Evolutionary conservation across 2,113 vertebrate genomes (phyloP).

Genomic region (Patagioenas fasciata): DNA sequence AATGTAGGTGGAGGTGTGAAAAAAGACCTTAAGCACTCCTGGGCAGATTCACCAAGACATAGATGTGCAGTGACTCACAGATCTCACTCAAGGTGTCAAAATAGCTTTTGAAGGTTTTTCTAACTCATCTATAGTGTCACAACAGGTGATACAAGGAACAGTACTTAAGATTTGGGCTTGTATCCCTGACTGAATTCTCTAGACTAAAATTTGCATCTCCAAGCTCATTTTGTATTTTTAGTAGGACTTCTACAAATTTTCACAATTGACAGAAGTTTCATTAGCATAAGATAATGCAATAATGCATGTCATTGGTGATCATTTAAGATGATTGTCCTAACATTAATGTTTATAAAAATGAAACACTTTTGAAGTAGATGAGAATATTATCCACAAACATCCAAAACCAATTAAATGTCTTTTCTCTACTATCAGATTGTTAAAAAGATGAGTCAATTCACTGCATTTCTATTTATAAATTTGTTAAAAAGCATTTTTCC

Average conservation of each 20-base stretch:
- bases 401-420: not conserved
- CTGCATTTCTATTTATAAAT: not conserved
- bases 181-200: not conserved
- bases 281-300: not conserved
- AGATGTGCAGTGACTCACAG: not conserved
- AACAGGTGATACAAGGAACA: not conserved
- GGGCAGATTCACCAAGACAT: not conserved
- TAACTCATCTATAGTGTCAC: not conserved
- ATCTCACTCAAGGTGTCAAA: not conserved
- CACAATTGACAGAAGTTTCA: not conserved
- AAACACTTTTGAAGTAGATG: not conserved
- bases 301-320: not conserved
- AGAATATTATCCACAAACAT: not conserved
- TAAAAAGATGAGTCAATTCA: not conserved
- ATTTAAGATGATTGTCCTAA: not conserved
- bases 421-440: not conserved
- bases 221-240: not conserved
- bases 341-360: not conserved
- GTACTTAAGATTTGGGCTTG: not conserved
- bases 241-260: not conserved
- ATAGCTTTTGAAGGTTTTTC: not conserved
- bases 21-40: not conserved
- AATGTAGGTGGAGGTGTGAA: not conserved
- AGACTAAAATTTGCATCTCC: not conserved
- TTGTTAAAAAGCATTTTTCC: not conserved